A percentile compares a stretch with the other conserved stretches of the same genome.
Evolutionary conservation across 1,140 invertebrate genomes (phyloP).

Genomic region (Panagrolaimus sp.): DNA sequence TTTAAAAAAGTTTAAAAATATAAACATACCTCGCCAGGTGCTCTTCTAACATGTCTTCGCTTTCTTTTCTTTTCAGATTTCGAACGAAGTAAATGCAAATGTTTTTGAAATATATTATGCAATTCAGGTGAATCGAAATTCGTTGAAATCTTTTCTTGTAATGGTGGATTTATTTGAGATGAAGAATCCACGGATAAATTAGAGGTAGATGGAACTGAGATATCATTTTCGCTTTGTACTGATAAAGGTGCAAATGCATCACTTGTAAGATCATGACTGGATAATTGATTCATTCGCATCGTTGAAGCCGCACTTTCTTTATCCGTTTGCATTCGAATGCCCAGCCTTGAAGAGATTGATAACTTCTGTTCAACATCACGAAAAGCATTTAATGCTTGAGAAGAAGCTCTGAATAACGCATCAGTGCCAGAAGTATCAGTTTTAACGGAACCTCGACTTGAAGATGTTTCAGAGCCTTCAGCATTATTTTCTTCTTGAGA

Average conservation of each 20-base stretch:
- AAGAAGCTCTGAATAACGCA: neutral
- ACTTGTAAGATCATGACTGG: too few relatives aligned
- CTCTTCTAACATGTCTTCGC: neutral
- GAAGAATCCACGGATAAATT: neutral
- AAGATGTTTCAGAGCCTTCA: neutral
- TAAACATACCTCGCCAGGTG: too few relatives aligned
- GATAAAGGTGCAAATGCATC: too few relatives aligned
- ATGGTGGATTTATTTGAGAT: neutral
- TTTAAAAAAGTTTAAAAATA: too few relatives aligned
- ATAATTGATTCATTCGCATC: too few relatives aligned
- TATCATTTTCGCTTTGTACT: neutral
- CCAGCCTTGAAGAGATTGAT: neutral
- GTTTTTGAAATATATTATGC: neutral
- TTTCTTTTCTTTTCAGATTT: neutral
- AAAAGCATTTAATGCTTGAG: neutral
- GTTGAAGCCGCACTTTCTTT: neutral
- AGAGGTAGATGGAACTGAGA: neutral
- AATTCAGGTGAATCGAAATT: slow-evolving; percentile 9
- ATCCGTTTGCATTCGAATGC: neutral
- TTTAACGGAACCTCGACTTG: neutral
- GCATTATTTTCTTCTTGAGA: neutral
- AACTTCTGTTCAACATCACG: neutral
- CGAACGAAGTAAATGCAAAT: neutral
- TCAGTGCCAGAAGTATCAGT: neutral
- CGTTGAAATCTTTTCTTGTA: neutral